These are phyloP conservation scores for Drymodes brunneopygia DNA, from an alignment of 2,113 vertebrate species.

Conservation along the genomic window DNA sequence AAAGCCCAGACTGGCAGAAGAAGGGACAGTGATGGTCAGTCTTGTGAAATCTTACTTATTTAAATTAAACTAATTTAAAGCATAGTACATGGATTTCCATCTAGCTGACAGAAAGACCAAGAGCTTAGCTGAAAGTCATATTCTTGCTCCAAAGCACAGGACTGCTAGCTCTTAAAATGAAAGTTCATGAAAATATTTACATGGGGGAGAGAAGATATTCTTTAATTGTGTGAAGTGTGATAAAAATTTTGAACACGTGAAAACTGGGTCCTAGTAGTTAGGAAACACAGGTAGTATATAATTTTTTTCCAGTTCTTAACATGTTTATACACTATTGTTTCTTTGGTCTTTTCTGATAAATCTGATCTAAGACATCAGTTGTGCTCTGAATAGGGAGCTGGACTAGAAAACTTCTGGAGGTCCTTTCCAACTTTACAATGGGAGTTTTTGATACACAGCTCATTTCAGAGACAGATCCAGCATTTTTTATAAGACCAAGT, in stretches of 20 bases:
- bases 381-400: background rate
- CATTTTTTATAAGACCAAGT: background rate
- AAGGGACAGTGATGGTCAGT: background rate
- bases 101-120: background rate
- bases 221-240: background rate
- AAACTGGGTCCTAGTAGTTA: background rate
- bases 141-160: background rate
- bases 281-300: background rate
- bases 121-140: background rate
- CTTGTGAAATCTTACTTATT: background rate
- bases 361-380: background rate
- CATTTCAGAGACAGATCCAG: background rate
- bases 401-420: background rate
- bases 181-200: background rate
- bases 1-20: background rate
- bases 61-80: background rate
- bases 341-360: background rate
- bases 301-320: background rate
- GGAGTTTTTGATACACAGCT: rapidly evolving
- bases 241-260: background rate
- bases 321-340: background rate
- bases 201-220: background rate
- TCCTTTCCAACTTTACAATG: background rate
- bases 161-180: background rate
- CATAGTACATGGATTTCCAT: background rate